Evolutionary conservation across 2,797 vertebrate species (phyloP), one percentile per base, ranked within the genome.

Genomic region (Bovichtus diacanthus): DNA sequence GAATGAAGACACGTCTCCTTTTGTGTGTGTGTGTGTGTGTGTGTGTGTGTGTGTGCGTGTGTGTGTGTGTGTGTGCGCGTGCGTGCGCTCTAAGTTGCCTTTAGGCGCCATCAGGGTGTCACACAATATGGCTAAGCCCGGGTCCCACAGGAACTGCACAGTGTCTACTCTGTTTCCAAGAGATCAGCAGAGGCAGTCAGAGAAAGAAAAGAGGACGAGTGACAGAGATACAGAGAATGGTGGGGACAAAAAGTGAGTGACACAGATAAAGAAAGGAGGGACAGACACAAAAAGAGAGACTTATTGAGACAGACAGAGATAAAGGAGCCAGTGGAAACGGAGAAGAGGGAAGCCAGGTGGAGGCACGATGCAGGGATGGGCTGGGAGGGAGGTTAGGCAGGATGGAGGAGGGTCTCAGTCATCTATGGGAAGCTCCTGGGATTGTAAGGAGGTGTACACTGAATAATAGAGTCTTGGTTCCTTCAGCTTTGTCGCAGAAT

Each of bases 61-160:
- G 50, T 62, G 46, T 53, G 29, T 55, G 39, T 54, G 38, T 79
- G 49, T 54, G 60, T 64, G 38, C 46, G 49, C 0, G 16, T 27
- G 61, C 58, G 54, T 69, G 74, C 25, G 55, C 12, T 51, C 43
- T 63, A 65, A 71, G 46, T 74, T 84, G 80, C 69, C 74, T 79
- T 73, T 66, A 85, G 89, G 85, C 80, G 73, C 84, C 88, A 85
- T 86, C 61, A 25, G 70, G 78, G 70, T 80, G 88, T 88, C 90
- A 92, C 88, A 87, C 72, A 89, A 90, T 87, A 88, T 66, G 86
- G 78, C 84, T 84, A 55, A 83, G 68, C 67, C 61, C 34, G 15
- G 27, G 54, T 87, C 85, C 76, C 85, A 66, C 59, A 83, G 90
- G 88, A 87, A 70, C 78, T 77, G 59, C 85, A 81, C 49, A 71